Conservation (phyloP, 2,113 vertebrate genomes). For the Dicerorhinus sumatrensis region DNA sequence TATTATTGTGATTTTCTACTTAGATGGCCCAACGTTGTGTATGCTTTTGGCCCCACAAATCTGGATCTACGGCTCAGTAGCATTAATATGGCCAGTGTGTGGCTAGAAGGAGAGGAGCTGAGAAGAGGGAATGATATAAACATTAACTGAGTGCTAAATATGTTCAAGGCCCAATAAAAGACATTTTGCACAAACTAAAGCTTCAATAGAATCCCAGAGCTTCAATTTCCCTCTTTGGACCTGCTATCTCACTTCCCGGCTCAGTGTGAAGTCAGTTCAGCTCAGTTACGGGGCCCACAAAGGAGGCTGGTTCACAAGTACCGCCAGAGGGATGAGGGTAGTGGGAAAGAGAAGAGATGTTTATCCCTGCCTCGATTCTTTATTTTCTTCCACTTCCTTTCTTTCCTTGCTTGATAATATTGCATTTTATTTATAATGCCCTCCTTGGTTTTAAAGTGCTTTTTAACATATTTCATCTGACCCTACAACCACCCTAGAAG, state of each 20-base stretch:
- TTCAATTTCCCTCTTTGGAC: constrained; percentile 1
- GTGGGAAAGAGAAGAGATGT: background rate
- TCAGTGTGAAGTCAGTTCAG: background rate
- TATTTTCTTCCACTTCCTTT: background rate
- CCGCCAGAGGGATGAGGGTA: rapidly evolving
- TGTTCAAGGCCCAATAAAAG: background rate
- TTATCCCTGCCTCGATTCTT: background rate
- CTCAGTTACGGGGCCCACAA: background rate
- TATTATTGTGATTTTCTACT: background rate
- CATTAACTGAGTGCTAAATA: background rate
- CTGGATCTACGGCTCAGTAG: background rate
- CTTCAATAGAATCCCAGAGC: background rate
- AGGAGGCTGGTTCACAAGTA: background rate
- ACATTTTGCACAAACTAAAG: constrained; percentile 2
- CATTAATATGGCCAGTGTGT: background rate
- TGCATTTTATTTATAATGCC: background rate
- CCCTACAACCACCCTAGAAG: background rate
- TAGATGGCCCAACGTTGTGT: background rate
- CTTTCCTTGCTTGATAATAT: background rate
- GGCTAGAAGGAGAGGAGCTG: background rate
- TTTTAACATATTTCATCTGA: background rate
- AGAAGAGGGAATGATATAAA: background rate
- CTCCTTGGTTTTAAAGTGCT: background rate
- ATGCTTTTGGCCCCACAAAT: background rate
- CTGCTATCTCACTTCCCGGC: background rate